Percentiles rank a stretch among this genome's conserved stretches.
Conservation (phyloP, 2,113 vertebrate species). For the Hemiscyllium ocellatum region DNA sequence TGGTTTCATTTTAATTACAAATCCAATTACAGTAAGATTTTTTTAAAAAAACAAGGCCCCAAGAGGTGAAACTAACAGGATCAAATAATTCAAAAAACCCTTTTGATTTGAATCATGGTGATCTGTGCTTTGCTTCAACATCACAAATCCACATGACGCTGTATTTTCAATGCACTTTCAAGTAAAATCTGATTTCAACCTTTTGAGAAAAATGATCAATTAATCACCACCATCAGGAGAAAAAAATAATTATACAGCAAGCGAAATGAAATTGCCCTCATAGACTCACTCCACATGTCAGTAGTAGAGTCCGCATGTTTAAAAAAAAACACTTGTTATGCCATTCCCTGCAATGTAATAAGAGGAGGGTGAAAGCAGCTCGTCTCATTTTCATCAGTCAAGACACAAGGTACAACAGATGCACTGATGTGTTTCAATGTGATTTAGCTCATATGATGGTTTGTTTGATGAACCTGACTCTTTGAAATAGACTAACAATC, state of each 20-base stretch:
- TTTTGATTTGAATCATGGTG: background rate
- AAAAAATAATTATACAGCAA: background rate
- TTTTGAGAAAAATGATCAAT: background rate
- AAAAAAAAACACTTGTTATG: background rate
- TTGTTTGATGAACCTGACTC: background rate
- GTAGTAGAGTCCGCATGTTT: background rate
- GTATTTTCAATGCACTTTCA: background rate
- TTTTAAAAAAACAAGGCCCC: background rate
- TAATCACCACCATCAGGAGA: background rate
- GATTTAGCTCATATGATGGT: background rate
- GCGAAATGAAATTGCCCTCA: background rate
- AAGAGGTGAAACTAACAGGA: background rate
- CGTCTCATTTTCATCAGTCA: background rate
- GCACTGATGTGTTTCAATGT: background rate
- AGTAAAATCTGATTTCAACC: background rate
- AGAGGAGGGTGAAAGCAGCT: background rate
- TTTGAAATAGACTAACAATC: slow-evolving; percentile 15
- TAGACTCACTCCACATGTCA: background rate
- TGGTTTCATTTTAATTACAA: background rate
- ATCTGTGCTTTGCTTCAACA: background rate
- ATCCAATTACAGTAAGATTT: background rate
- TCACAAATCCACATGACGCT: background rate
- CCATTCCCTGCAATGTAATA: background rate
- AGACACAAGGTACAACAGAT: background rate
- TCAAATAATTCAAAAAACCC: background rate